Evolutionary conservation across 2,888 invertebrate species (phyloP), one percentile per base, ranked within the genome.

Genomic region (Xestia ashworthii): DNA sequence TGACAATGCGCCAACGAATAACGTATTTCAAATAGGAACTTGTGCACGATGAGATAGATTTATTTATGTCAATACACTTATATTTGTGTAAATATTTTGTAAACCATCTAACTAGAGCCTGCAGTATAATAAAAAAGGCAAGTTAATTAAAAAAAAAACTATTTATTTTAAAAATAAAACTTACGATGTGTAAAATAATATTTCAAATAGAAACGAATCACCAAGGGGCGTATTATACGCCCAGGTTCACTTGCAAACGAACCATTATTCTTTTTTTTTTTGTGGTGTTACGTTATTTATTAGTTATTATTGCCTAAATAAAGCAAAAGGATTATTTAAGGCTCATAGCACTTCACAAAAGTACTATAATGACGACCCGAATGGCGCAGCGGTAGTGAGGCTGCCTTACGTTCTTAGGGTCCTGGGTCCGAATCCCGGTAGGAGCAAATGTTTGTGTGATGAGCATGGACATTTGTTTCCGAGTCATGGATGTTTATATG

Each of bases 1-100:
- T 95, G 95, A 95, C 95, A 95, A 95, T 95, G 95, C 95, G 95
- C 95, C 95, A 94, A 93, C 90, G 80, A 68, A 82, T 85, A 76
- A 87, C 67, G 87, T 85, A 86, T 89, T 88, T 90, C 87, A 88
- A 88, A 86, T 87, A 84, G 86, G 78, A 80, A 84, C 68, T 50
- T 73, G 8, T 60, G 48, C 78, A 73, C 70, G 88, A 62, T 58
- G 3, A 50, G 64, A 44, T 64, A 50, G 64, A 44, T 64, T 64
- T 38, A 41, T 64, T 25, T 32, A 22, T 41, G 58, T n/a, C n/a
- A 25, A 41, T 1, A n/a, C 2, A 19, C 48, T 25, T 25, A n/a
- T 38, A 50, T 22, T 60, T 74, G 1, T 58, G 46, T 76, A 76
- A 14, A 64, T 76, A 77, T 0, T 77, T 78, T 67, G 41, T 68